Conservation (phyloP, 2,888 invertebrate genomes). For the Chrysolina oricalcia region DNA sequence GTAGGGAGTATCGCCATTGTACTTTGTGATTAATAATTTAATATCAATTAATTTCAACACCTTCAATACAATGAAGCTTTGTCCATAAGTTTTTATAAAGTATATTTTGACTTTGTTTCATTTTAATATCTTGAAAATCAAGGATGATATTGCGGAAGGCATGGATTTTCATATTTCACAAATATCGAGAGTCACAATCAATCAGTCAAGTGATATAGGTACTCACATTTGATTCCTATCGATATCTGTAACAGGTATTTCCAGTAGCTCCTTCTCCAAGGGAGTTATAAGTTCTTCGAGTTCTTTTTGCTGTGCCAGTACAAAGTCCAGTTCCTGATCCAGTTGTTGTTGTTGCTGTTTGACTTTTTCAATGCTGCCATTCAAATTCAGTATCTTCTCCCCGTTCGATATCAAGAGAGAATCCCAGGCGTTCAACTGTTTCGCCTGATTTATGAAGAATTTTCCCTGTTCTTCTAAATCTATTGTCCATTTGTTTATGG, state of each 20-base stretch:
- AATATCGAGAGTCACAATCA: too few relatives aligned
- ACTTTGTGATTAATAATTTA: too few relatives aligned
- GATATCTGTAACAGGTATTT: constrained; percentile 83
- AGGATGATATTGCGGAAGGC: too few relatives aligned
- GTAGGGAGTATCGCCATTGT: too few relatives aligned
- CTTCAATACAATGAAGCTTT: too few relatives aligned
- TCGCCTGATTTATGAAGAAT: constrained; percentile 93
- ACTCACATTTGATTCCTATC: constrained; percentile 91
- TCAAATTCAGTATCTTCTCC: constrained; percentile 91
- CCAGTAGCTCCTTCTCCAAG: constrained; percentile 85
- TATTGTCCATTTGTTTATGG: constrained; percentile 94
- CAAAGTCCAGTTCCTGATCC: constrained; percentile 95
- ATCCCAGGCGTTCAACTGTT: constrained; percentile 97
- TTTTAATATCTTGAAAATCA: too few relatives aligned
- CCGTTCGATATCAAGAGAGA: constrained; percentile 91
- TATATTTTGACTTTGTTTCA: too few relatives aligned
- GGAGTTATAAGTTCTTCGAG: constrained; percentile 90
- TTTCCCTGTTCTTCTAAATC: constrained; percentile 95
- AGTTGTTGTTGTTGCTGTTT: constrained; percentile 91
- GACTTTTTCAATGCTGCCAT: constrained; percentile 90
- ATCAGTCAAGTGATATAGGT: constrained; percentile 19
- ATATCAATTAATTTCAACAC: too few relatives aligned
- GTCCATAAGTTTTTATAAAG: too few relatives aligned
- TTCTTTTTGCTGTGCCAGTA: constrained; percentile 93
- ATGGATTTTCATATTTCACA: too few relatives aligned